A percentile compares a stretch with the other conserved stretches of the same genome.
phyloP scores from a whole-genome alignment of 2,888 invertebrate genomes.

The Latheticus oryzae region DNA sequence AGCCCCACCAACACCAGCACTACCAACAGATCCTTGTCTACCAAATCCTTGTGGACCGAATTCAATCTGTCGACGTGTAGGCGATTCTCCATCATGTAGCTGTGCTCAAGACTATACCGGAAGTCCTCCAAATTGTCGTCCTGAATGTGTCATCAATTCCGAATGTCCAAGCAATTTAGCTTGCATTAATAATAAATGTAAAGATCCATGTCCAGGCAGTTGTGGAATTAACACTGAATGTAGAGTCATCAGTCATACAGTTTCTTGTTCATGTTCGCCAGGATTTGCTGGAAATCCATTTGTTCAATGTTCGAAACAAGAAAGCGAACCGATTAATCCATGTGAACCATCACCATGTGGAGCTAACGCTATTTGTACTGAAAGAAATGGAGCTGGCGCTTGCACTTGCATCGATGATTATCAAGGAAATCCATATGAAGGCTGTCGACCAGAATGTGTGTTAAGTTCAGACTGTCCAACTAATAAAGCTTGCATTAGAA shows the following conservation, averaged over 20 bases:
- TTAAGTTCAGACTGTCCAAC: conserved; percentile 87
- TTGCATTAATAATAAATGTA: conserved; percentile 84
- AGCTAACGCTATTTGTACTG: conserved; percentile 82
- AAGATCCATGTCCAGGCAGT: conserved; percentile 84
- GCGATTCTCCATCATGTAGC: conserved; percentile 78
- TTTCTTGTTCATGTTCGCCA: conserved; percentile 81
- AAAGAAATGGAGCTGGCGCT: conserved; percentile 82
- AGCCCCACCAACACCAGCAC: conserved; percentile 60
- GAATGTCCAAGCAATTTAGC: conserved; percentile 83
- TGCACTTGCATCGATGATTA: conserved; percentile 85
- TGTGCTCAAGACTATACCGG: conserved; percentile 84
- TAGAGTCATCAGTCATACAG: conserved; percentile 81
- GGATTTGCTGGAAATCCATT: conserved; percentile 87
- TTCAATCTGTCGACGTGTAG: conserved; percentile 75
- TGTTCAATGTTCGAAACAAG: conserved; percentile 77
- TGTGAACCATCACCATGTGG: conserved; percentile 92
- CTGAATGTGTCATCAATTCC: conserved; percentile 85
- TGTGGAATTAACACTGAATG: conserved; percentile 86
- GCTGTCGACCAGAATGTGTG: conserved; percentile 88
- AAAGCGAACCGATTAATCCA: conserved; percentile 73
- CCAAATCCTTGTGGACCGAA: conserved; percentile 88
- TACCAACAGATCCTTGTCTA: conserved; percentile 72
- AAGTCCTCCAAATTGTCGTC: conserved; percentile 83
- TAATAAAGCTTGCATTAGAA: conserved; percentile 83
- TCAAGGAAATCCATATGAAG: conserved; percentile 87